phyloP scores from a whole-genome alignment of 1,140 invertebrate species.

The Drosophila trapezifrons region DNA sequence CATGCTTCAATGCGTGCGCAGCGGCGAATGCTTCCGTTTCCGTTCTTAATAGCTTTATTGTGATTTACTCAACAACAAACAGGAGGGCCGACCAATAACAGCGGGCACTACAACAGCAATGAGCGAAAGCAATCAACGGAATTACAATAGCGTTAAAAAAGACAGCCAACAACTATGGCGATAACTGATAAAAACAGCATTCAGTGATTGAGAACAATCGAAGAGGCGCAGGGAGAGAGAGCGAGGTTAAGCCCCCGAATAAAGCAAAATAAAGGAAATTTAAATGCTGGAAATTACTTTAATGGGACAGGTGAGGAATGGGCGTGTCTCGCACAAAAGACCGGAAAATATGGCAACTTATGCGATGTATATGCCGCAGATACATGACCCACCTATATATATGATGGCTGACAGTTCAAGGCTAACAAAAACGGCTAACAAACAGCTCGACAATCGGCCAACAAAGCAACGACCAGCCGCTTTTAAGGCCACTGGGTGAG shows the following conservation, averaged over 20 bases:
- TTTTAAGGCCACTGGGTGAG: conserved; percentile 45
- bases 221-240: neutral
- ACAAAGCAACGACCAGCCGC: conserved; percentile 5
- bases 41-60: conserved; percentile 84
- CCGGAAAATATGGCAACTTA: conserved; percentile 36
- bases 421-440: conserved; percentile 20
- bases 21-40: conserved; percentile 82
- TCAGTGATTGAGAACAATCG: conserved; percentile 61
- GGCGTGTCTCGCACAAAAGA: conserved; percentile 10
- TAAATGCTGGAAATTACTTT: conserved; percentile 40
- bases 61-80: conserved; percentile 75
- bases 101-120: conserved; percentile 26
- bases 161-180: conserved; percentile 42
- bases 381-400: conserved; percentile 17
- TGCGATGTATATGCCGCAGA: conserved; percentile 8
- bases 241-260: conserved; percentile 36
- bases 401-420: conserved; percentile 33
- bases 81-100: conserved; percentile 28
- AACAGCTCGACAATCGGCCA: conserved; percentile 20
- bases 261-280: conserved; percentile 15
- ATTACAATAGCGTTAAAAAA: conserved; percentile 79
- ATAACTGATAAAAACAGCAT: conserved; percentile 67
- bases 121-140: conserved; percentile 73
- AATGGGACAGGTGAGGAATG: conserved; percentile 39
- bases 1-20: conserved; percentile 81